Base-by-base conservation (phyloP, 2,888 invertebrate genomes). In the Himalopsyche anomala region DNA sequence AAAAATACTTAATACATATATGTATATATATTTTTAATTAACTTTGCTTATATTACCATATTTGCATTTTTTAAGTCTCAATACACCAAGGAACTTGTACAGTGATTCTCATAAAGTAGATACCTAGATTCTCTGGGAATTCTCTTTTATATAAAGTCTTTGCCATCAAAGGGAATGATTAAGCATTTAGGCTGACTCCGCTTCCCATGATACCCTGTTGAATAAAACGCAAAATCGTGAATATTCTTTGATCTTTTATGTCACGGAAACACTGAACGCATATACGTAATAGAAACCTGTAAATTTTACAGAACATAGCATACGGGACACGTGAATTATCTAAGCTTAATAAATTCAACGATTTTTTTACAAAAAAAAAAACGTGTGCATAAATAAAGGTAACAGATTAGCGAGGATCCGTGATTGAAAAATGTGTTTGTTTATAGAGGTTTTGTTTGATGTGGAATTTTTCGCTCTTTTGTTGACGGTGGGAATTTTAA, bases 121-220 rank as follows among this genome's bases (percentile, higher is more conserved):
- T 28, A 28, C 28, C 74, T 74, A 74, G 36, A 38, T 74, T 36
- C 74, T 36, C 15, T 9, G 38, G 74, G 38, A 74, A 36, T 28
- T 36, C 74, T 74, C 74, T 74, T 74, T 74, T 36, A 74, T 74
- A 74, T 36, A 5, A 74, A 74, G 74, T 19, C 74, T 74, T 74
- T 74, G 74, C 15, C 36, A 74, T 74, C 74, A 74, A 74, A 74
- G 74, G 74, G 74, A 74, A 74, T 74, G 74, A 74, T 74, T 74
- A 74, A 74, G 74, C 74, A 74, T 74, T 74, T 74, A 36, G 36
- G 74, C 36, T 74, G 28, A 74, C 74, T 19, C 74, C 4, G 74
- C 74, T 74, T 28, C 12, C 74, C 36, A 36, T 36, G 74, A 74
- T 36, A 74, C 74, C 36, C 38, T 28, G 19, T 36, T 74, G 74